Base-by-base conservation (phyloP, 1,140 invertebrate species). In the Ceratina calcarata region DNA sequence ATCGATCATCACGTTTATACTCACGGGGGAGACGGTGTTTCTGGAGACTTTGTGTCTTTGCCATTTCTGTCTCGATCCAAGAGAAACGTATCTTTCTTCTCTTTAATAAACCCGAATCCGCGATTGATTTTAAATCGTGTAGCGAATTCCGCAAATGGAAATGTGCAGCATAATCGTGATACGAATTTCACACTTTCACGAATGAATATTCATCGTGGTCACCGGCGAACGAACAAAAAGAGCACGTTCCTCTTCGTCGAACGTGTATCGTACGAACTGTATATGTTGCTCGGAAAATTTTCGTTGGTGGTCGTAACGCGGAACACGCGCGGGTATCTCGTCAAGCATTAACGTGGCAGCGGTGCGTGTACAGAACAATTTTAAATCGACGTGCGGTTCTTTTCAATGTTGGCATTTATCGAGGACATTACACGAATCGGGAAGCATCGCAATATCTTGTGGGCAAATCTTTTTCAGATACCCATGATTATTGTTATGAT, bases 291-390 rank as follows among this genome's bases (percentile, higher is more conserved):
- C 57, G 22, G n/a, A 69, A 79, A 72, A 45, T 45, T 82, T 60
- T 86, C 85, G 81, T 86, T 86, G 84, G 84, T 86, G 84, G 84
- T 86, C 85, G 85, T 82, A 86, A 86, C 76, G 51, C 51, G 49
- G 55, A 65, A 73, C 67, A 32, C 22, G 67, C 69, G 61, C 22
- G 68, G 1, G 64, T 58, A 22, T 70, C n/a, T 77, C 24, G 49
- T 61, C 20, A 10, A 78, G 60, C 20, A 64, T 57, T 22, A 1
- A 22, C 45, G 22, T 45, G 20, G 13, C 27, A 20, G 1, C 24
- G 60, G 49, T n/a, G 60, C 20, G 68, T 64, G 32, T 57, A 53
- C 13, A 65, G 18, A 62, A 69, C 6, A 70, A 51, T 55, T 64
- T 57, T 22, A 20, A 70, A 62, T 45, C 15, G 61, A 37, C 67